Conservation (phyloP, 2,797 vertebrate species). For the Petrocephalus schoutedeni region DNA sequence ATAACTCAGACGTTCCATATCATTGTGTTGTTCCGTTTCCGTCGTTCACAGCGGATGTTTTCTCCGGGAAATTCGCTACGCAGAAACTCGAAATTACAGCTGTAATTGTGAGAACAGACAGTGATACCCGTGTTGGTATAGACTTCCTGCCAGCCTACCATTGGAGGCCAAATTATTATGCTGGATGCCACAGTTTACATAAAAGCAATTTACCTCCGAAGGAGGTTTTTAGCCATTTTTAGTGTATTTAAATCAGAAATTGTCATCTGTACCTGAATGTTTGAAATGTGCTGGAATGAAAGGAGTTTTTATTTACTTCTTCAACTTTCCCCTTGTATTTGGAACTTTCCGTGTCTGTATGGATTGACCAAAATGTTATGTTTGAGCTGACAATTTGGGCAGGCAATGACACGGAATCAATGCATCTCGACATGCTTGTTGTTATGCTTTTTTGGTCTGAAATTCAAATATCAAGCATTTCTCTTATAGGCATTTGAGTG, state of each 20-base stretch:
- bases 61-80: neutral
- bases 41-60: neutral
- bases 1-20: neutral
- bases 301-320: neutral
- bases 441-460: neutral
- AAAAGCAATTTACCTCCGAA: neutral
- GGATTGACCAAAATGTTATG: neutral
- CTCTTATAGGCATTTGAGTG: neutral
- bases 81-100: slow-evolving; percentile 1
- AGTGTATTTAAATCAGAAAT: slow-evolving; percentile 3
- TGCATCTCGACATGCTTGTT: neutral
- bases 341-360: neutral
- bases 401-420: neutral
- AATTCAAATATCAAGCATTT: neutral
- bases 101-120: neutral
- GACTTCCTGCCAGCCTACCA: neutral
- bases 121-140: neutral
- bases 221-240: neutral
- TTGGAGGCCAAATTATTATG: neutral
- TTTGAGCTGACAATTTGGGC: neutral
- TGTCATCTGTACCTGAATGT: neutral
- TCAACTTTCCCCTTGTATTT: neutral
- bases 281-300: neutral
- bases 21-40: neutral
- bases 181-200: neutral